Conservation (phyloP, 2,888 invertebrate genomes). For the Agelastica alni region DNA sequence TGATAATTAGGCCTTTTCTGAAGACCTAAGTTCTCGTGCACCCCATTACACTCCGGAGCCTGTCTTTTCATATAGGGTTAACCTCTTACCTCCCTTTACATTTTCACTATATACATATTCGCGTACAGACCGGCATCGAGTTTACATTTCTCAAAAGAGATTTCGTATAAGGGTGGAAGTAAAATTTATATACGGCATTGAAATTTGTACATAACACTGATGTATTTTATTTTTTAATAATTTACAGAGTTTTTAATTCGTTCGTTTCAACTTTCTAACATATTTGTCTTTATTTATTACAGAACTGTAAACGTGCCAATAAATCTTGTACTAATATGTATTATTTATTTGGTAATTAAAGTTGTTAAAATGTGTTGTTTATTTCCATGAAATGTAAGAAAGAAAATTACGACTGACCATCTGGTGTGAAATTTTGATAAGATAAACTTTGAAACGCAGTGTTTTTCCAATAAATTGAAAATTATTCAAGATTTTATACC, state of each 20-base stretch:
- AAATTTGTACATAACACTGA: neutral
- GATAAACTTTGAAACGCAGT: too few relatives aligned
- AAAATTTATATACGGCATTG: neutral
- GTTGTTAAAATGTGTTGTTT: too few relatives aligned
- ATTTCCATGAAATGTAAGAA: too few relatives aligned
- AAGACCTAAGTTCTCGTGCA: constrained; percentile 46
- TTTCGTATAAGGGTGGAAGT: neutral
- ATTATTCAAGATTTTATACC: too few relatives aligned
- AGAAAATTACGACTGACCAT: too few relatives aligned
- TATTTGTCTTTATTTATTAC: neutral
- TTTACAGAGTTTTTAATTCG: too few relatives aligned
- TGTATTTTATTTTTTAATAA: too few relatives aligned
- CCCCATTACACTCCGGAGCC: constrained; percentile 46
- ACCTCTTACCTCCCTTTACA: constrained; percentile 37
- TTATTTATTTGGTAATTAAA: too few relatives aligned
- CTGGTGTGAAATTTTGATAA: too few relatives aligned
- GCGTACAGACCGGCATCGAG: constrained; percentile 15
- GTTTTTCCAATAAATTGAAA: too few relatives aligned
- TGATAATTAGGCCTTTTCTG: constrained; percentile 55
- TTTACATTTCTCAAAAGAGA: constrained; percentile 16
- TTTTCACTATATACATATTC: constrained; percentile 23
- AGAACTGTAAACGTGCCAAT: too few relatives aligned
- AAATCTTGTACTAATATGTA: too few relatives aligned
- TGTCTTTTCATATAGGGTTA: constrained; percentile 43
- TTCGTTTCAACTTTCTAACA: neutral